phyloP scores from a whole-genome alignment of 2,888 invertebrate genomes.

The Parasteatoda lunata region DNA sequence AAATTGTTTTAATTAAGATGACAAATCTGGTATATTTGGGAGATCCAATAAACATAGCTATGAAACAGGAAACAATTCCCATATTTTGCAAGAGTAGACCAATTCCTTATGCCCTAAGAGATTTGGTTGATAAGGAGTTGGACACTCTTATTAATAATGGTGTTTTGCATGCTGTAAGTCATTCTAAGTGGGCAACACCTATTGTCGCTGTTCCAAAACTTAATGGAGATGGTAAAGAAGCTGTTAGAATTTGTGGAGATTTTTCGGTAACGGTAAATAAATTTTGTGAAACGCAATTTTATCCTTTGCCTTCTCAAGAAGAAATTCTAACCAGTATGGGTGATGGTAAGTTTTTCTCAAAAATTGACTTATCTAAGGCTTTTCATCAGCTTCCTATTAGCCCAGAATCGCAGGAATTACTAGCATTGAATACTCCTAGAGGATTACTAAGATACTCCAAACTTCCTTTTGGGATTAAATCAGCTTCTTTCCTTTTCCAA shows the following conservation, averaged over 20 bases:
- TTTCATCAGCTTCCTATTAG: not conserved
- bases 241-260: constrained; percentile 8
- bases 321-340: not conserved
- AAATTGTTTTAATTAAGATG: not conserved
- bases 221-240: not conserved
- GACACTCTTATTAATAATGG: no score
- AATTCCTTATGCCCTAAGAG: no score
- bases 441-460: no score
- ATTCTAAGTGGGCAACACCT: not conserved
- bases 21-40: not conserved
- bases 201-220: not conserved
- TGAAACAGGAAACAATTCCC: no score
- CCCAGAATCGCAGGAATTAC: not conserved
- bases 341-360: no score
- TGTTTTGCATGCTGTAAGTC: no score
- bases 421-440: no score
- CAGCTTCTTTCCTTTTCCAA: no score
- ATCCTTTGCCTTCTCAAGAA: not conserved
- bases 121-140: no score
- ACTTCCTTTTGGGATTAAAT: no score
- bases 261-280: not conserved
- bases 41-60: not conserved
- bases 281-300: constrained; percentile 10
- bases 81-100: no score
- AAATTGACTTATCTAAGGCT: not conserved